These are phyloP conservation scores for Lepilemur ruficaudatus DNA, from an alignment of 2,797 vertebrate species.

Conservation along the genomic window DNA sequence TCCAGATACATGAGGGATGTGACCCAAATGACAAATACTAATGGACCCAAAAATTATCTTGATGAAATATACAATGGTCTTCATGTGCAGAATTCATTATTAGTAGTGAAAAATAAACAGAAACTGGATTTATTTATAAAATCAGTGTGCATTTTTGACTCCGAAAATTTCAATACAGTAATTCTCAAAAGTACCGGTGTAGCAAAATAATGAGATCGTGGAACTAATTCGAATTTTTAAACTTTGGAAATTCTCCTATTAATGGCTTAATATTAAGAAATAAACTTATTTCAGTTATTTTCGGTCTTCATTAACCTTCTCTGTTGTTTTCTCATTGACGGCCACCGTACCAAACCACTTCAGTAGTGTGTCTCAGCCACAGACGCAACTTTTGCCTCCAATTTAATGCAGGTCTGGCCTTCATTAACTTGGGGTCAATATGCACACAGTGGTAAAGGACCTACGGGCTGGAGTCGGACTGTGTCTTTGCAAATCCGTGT, in stretches of 20 bases:
- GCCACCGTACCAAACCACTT: neutral
- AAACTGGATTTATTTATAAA: neutral
- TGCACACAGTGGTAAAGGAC: neutral
- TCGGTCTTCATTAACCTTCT: neutral
- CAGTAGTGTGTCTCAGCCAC: neutral
- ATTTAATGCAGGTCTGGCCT: neutral
- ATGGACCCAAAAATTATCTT: neutral
- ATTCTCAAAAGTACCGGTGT: neutral
- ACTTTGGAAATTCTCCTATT: neutral
- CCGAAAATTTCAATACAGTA: neutral
- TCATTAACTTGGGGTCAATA: neutral
- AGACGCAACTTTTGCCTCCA: neutral
- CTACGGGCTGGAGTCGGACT: neutral
- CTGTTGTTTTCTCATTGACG: neutral
- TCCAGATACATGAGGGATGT: neutral
- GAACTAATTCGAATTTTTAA: neutral
- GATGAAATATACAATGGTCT: neutral
- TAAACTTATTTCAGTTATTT: neutral
- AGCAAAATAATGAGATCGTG: neutral
- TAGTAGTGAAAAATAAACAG: neutral
- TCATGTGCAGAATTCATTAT: neutral
- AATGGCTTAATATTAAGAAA: neutral
- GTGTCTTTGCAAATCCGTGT: neutral
- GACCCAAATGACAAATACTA: neutral
- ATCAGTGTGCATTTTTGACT: neutral